Conservation (phyloP, 2,888 invertebrate species). For the Tanytarsus gracilentus region DNA sequence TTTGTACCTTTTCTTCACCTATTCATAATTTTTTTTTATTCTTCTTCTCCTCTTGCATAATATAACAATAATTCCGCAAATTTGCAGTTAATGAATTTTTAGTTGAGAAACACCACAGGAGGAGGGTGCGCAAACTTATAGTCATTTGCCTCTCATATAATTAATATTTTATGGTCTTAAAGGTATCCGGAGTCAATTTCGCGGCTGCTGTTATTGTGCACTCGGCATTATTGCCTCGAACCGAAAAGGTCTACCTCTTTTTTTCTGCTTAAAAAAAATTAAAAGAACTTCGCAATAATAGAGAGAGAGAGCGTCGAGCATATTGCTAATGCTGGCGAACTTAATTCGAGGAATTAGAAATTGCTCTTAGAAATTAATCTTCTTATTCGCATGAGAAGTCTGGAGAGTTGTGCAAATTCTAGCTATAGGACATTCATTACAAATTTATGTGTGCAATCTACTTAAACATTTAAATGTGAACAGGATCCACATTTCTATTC, state of each 20-base stretch:
- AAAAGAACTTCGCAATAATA: neutral
- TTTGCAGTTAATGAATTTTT: conserved; percentile 1
- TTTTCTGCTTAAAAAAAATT: conserved; percentile 6
- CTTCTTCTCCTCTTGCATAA: conserved; percentile 11
- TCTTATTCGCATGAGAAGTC: neutral
- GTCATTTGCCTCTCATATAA: conserved; percentile 17
- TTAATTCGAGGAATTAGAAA: conserved; percentile 27
- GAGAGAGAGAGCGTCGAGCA: conserved; percentile 17
- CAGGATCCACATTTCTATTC: too few relatives aligned
- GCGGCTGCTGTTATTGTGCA: conserved; percentile 6
- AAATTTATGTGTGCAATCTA: too few relatives aligned
- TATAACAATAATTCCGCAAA: neutral
- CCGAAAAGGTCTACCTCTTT: neutral
- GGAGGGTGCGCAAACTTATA: neutral
- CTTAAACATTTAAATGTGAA: too few relatives aligned
- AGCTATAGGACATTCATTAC: too few relatives aligned
- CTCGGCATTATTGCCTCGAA: neutral
- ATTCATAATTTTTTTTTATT: conserved; percentile 10
- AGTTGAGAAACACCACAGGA: neutral
- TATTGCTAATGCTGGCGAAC: conserved; percentile 25
- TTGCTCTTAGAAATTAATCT: conserved; percentile 28
- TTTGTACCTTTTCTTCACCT: conserved; percentile 12
- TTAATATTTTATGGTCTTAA: conserved; percentile 20
- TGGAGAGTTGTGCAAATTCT: too few relatives aligned
- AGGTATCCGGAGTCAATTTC: neutral